Evolutionary conservation across 2,113 vertebrate species (phyloP).

Genomic region (Pseudorasbora parva): DNA sequence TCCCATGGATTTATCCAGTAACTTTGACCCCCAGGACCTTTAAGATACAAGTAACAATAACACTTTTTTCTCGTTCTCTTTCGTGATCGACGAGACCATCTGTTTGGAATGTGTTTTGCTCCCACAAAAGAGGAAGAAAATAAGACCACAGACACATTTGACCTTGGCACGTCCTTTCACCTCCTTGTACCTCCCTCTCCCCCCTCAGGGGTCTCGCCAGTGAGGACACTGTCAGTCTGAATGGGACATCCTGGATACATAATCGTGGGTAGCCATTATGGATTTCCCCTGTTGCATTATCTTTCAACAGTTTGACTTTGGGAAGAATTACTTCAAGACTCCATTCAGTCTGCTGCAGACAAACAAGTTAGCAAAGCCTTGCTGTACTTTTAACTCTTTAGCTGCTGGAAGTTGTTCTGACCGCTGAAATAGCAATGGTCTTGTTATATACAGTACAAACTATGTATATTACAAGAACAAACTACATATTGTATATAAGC

Average conservation of each 20-base stretch:
- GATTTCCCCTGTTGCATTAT: conserved; percentile 51
- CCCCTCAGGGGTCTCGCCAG: background rate
- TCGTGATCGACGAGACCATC: conserved; percentile 61
- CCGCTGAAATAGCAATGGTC: background rate
- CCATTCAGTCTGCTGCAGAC: conserved; percentile 41
- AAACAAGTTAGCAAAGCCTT: conserved; percentile 32
- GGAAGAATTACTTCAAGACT: conserved; percentile 56
- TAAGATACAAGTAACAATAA: conserved; percentile 18
- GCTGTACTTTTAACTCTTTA: conserved; percentile 49
- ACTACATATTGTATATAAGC: background rate
- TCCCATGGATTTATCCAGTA: conserved; percentile 13
- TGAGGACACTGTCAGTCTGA: conserved; percentile 44
- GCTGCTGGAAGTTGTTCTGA: background rate
- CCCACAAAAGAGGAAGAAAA: conserved; percentile 62
- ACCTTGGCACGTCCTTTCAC: conserved; percentile 69
- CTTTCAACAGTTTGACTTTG: conserved; percentile 54
- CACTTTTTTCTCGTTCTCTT: conserved; percentile 32
- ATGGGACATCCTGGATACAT: conserved; percentile 63
- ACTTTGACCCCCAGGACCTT: conserved; percentile 13
- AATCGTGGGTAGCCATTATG: conserved; percentile 41
- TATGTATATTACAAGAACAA: background rate
- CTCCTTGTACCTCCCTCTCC: conserved; percentile 38
- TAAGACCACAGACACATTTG: conserved; percentile 66
- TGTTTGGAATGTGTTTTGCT: conserved; percentile 67
- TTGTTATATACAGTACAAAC: background rate